Evolutionary conservation across 2,113 vertebrate genomes (phyloP), one percentile per base, ranked within the genome.

Genomic region (Cettia cetti): DNA sequence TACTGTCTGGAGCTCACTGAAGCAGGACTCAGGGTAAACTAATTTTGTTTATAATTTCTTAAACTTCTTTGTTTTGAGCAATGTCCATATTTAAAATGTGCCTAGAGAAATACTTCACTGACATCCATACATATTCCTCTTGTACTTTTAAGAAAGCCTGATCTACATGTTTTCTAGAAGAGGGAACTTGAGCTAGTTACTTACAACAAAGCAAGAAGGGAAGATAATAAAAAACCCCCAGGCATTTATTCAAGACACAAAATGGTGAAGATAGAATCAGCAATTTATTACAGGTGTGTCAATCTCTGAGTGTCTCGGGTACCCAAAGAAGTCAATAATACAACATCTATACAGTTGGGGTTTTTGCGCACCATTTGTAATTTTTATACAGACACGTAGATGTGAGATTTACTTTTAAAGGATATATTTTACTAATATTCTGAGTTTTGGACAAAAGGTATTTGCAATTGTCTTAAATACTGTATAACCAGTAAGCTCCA

Each of bases 1-100:
- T 99, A 99, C 86, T 99, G 99, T 96, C 96, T 99, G 89, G 99
- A 99, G 96, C 99, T 99, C 72, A 99, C 99, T 0, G 99, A 99
- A 95, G 98, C 99, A 12, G 99, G 99, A 54, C 98, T 99, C 7
- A 98, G 98, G 98, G 99, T 99, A 97, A 98, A 97, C 56, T 11
- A 10, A 19, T 33, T 33, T 65, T 63, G 30, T 75, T 83, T 82
- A 21, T 53, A 31, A 35, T 93, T 92, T 77, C 30, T 81, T 66
- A 53, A 75, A 21, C 16, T 12, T 79, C 16, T 75, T 84, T 72
- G 24, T 61, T 82, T 91, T 78, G 33, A 75, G 60, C 19, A 74
- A n/a, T 33, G 24, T 61, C 53, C 1, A 0, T 84, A 13, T 83
- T 74, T 39, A 63, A 37, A 86, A 78, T 9, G 6, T 83, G 33